phyloP scores from a whole-genome alignment of 2,797 vertebrate species.

The Syngnathus rostellatus region DNA sequence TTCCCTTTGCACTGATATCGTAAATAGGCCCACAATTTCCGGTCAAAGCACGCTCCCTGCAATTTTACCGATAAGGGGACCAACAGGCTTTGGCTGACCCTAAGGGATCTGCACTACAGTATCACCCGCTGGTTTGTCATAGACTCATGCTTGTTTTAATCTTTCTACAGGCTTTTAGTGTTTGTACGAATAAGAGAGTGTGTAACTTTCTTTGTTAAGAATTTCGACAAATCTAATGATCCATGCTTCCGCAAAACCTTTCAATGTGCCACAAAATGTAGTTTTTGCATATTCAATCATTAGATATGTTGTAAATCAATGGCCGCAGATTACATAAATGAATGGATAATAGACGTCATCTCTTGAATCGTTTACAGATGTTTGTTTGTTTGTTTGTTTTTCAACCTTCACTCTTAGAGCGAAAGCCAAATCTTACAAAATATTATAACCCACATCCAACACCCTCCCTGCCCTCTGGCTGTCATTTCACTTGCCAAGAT shows the following conservation, averaged over 20 bases:
- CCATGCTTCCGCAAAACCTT: not conserved
- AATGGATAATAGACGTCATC: not conserved
- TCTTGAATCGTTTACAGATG: not conserved
- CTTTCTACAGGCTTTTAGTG: constrained; percentile 45
- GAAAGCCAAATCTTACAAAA: not conserved
- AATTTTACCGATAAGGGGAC: constrained; percentile 11
- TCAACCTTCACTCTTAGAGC: not conserved
- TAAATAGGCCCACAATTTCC: constrained; percentile 5
- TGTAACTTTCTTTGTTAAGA: not conserved
- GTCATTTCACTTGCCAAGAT: not conserved
- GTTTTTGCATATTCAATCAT: not conserved
- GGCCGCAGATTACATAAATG: not conserved
- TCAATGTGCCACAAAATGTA: not conserved
- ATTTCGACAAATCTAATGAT: not conserved
- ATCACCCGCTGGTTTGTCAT: constrained; percentile 49
- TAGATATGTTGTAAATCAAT: not conserved
- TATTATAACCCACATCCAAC: not conserved
- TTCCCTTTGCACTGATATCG: constrained; percentile 11
- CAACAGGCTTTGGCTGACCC: constrained; percentile 22
- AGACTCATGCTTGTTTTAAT: constrained; percentile 44
- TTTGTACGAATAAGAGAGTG: constrained; percentile 12
- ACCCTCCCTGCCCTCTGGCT: not conserved
- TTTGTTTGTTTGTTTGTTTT: not conserved
- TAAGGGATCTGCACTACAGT: constrained; percentile 23
- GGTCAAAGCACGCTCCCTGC: not conserved